Evolutionary conservation across 2,797 vertebrate species (phyloP), one percentile per base, ranked within the genome.

Genomic region (Chiroxiphia lanceolata): DNA sequence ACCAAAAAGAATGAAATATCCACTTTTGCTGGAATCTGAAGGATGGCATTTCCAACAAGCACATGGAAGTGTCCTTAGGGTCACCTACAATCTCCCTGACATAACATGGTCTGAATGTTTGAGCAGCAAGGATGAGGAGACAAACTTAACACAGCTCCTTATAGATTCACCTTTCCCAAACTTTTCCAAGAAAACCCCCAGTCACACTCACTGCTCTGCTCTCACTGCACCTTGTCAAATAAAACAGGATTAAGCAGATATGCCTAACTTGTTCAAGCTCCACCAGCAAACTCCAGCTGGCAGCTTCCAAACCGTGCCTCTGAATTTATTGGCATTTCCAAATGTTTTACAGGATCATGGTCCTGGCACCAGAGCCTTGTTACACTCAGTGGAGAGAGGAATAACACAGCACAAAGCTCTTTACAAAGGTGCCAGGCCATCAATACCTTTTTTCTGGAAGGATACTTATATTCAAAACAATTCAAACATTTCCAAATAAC

Each of bases 321-420:
- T 83, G 91, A 84, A 93, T 94, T 89, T 93, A 95, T 26, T 89
- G 90, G 89, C 89, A 74, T 87, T 92, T 87, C 83, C 36, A 42
- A 93, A 82, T 8, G 59, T 79, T 92, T 92, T 76, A 74, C 83
- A 87, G 83, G 83, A 69, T 47, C 42, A 45, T 0, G n/a, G 45
- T 65, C 71, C 36, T 63, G 84, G 94, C 91, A 89, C 57, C 6
- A 29, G 16, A 61, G 54, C 67, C 75, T 31, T 31, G 79, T 70
- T 79, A 75, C 27, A 83, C 85, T 65, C 59, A 47, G 68, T 21
- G 29, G 34, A 57, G 82, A 68, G 80, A 7, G 8, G 68, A 78
- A 59, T 19, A 92, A 77, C 47, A 6, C 25, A 25, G 65, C 38
- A 83, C 45, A 88, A 79, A 91, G 61, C 51, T 84, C 82, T 82